Conservation (phyloP, 2,797 vertebrate genomes). For the Uromys caudimaculatus region DNA sequence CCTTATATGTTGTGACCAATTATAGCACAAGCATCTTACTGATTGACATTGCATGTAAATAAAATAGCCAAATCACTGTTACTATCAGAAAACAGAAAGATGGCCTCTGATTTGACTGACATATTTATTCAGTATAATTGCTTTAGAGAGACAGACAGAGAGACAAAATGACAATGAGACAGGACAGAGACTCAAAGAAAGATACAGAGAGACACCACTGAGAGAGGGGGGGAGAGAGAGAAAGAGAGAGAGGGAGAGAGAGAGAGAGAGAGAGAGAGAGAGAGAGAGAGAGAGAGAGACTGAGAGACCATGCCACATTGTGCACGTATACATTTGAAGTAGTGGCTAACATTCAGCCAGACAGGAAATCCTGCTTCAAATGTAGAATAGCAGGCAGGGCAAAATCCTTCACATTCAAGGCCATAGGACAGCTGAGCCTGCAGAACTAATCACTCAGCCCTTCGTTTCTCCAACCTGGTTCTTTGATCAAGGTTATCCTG, state of each 20-base stretch:
- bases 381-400: not conserved
- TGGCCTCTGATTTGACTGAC: not conserved
- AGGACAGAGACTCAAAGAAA: not conserved
- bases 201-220: not conserved
- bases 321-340: not conserved
- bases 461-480: not conserved
- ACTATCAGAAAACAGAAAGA: not conserved
- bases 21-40: not conserved
- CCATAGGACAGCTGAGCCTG: not conserved
- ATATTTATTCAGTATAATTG: not conserved
- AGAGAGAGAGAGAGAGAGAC: no score
- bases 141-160: not conserved
- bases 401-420: not conserved
- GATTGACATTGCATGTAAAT: not conserved
- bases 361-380: not conserved
- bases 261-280: not conserved
- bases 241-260: no score
- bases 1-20: not conserved
- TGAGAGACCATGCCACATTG: not conserved
- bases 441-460: not conserved
- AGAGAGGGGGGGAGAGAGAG: not conserved
- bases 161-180: not conserved
- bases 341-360: not conserved
- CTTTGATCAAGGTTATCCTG: not conserved
- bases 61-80: constrained; percentile 33